A percentile compares a stretch with the other conserved stretches of the same genome.
These are phyloP conservation scores for Thalassophryne amazonica DNA, from an alignment of 2,797 vertebrate genomes.

Conservation along the genomic window DNA sequence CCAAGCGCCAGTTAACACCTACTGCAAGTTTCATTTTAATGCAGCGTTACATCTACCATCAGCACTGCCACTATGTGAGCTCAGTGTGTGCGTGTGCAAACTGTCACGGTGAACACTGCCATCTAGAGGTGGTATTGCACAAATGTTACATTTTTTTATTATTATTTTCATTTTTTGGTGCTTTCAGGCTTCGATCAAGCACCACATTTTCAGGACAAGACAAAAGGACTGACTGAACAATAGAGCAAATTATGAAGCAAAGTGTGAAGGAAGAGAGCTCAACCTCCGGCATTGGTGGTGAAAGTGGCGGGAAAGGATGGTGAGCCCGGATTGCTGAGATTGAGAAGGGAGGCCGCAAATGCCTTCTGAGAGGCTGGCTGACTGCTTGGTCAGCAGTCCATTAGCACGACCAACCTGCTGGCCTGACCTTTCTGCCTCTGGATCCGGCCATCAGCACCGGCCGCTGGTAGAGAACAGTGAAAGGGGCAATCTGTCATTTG, in stretches of 20 bases:
- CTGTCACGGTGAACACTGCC: conserved; percentile 88
- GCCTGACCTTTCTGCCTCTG: conserved; percentile 61
- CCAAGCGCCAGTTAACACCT: conserved; percentile 23
- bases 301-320: conserved; percentile 27
- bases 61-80: too few species aligned
- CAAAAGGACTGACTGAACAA: background rate
- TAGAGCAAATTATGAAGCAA: background rate
- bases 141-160: too few species aligned
- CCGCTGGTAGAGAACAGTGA: conserved; percentile 38
- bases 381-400: conserved; percentile 67
- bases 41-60: too few species aligned
- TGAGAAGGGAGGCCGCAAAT: conserved; percentile 56
- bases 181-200: too few species aligned
- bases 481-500: conserved; percentile 66
- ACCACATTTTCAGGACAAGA: conserved; percentile 2
- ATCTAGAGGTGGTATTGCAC: conserved; percentile 83
- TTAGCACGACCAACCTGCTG: conserved; percentile 63
- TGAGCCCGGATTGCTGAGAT: conserved; percentile 25
- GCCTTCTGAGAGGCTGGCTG: conserved; percentile 53
- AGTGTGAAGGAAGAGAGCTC: conserved; percentile 10
- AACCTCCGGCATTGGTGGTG: background rate
- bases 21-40: conserved; percentile 55
- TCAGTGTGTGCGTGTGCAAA: conserved; percentile 6
- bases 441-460: conserved; percentile 55
- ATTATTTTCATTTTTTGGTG: too few species aligned